Evolutionary conservation across 2,888 invertebrate genomes (phyloP), one percentile per base, ranked within the genome.

Genomic region (Leptopilina drosophilae): DNA sequence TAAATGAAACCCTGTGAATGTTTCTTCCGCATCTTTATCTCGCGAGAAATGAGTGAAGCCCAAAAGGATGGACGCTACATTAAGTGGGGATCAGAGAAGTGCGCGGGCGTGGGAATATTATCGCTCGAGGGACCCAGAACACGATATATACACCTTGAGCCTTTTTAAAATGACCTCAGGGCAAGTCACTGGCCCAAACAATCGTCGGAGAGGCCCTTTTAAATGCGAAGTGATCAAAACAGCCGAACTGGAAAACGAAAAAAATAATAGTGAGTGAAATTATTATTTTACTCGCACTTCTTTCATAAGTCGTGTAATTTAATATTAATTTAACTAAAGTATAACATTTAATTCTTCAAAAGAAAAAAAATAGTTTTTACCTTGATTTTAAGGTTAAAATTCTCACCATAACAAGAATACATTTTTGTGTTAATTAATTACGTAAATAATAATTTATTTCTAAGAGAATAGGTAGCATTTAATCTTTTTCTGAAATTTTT

Each of bases 91-190:
- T 80, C 80, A 75, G 80, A 80, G 82, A 78, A 78, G 80, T 80
- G 84, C 83, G 83, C 84, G 84, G 83, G 85, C 85, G 83, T 89
- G 89, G 88, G 89, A 89, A 89, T 87, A 86, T 88, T 85, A 87
- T 88, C 84, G 86, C 88, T 87, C 83, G 84, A 83, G 87, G 88
- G 87, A 86, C 86, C 83, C 84, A 84, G 83, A 85, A 26, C 15
- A 42, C 46, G 26, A 8, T n/a, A 67, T n/a, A 67, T 62, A 80
- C 42, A 64, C 59, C 78, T 62, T 65, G 69, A 40, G 78, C 49
- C 53, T 49, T 64, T 66, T 64, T 66, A 59, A 66, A 66, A 78
- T 76, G 7, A 78, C 82, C 81, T 81, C 82, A 69, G 77, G 82
- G 78, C 80, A 76, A 84, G 82, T 84, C 82, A 82, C 82, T 83